Evolutionary conservation across 2,113 vertebrate genomes (phyloP), one percentile per base, ranked within the genome.

Genomic region (Apistogramma diplotaenia): DNA sequence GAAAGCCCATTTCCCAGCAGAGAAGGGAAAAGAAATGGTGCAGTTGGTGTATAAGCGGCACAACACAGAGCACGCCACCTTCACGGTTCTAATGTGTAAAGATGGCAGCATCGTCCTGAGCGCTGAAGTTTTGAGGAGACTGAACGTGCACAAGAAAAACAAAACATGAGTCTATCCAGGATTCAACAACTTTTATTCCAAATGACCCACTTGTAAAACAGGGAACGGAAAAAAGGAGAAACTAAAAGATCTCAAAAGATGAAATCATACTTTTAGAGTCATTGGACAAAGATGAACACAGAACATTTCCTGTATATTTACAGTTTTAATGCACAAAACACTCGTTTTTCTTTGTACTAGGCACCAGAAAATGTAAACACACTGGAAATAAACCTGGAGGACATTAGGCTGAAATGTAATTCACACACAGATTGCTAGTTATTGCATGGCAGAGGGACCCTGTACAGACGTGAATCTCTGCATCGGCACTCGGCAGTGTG

Each of bases 331-430:
- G 95, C 96, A 96, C 93, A 94, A 96, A 95, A 96, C 95, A 96
- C 94, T 95, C 95, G 70, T 82, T 80, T 74, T 82, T 6, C 76
- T 97, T 95, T 96, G 95, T 96, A 97, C 95, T 96, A 99, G 97
- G 97, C 97, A 98, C 97, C 97, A 97, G 96, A 97, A 96, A 96
- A 97, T 98, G 97, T 98, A 97, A 98, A 97, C 96, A 96, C 95
- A 93, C 94, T 91, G 93, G 93, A 95, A 96, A 97, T 96, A 97
- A 97, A 97, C 96, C 96, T 97, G 96, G 96, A 98, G 89, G 93
- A 95, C 90, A 9, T 59, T 49, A 53, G 49, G 53, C 56, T 81
- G 67, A 84, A n/a, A n/a, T n/a, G n/a, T n/a, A n/a, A n/a, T 49
- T 70, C 25, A 31, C 10, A 43, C 65, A 67, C 62, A 70, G 78